Percentiles rank a stretch among this genome's conserved stretches.
These are phyloP conservation scores for Dicroscelio sp. DNA, from an alignment of 2,888 invertebrate genomes.

Conservation along the genomic window DNA sequence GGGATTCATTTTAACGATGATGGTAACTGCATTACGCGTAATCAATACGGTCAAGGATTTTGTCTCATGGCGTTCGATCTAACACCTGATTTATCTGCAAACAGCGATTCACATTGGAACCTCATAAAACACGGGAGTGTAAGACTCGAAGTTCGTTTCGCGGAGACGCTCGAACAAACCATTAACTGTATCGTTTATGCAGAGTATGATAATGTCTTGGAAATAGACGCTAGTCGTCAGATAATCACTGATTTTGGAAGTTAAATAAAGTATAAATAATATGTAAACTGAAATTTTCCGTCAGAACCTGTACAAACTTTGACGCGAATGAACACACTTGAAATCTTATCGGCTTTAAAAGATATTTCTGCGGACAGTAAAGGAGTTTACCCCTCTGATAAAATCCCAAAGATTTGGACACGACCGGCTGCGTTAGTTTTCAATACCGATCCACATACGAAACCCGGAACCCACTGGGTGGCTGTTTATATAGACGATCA, in stretches of 20 bases:
- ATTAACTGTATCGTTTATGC: conserved; percentile 81
- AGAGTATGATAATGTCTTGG: conserved; percentile 87
- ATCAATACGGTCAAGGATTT: conserved; percentile 78
- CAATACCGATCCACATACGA: neutral
- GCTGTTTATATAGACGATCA: conserved; percentile 58
- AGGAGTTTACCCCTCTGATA: neutral
- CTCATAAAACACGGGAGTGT: conserved; percentile 80
- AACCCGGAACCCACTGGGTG: conserved; percentile 65
- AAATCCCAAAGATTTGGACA: neutral
- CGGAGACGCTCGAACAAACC: neutral
- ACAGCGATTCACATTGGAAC: conserved; percentile 77
- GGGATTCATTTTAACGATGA: conserved; percentile 80
- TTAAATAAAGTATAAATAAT: too few relatives aligned
- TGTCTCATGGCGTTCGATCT: conserved; percentile 85
- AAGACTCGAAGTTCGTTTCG: conserved; percentile 82
- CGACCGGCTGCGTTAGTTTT: neutral
- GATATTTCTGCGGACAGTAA: neutral
- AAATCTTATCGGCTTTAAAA: neutral
- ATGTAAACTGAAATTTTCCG: neutral
- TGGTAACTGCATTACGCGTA: conserved; percentile 76
- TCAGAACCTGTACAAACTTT: too few relatives aligned
- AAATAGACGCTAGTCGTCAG: conserved; percentile 81
- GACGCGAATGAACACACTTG: neutral
- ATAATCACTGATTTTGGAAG: neutral
- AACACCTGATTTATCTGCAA: conserved; percentile 84